phyloP scores from a whole-genome alignment of 1,140 invertebrate species.

The Colletes latitarsis region DNA sequence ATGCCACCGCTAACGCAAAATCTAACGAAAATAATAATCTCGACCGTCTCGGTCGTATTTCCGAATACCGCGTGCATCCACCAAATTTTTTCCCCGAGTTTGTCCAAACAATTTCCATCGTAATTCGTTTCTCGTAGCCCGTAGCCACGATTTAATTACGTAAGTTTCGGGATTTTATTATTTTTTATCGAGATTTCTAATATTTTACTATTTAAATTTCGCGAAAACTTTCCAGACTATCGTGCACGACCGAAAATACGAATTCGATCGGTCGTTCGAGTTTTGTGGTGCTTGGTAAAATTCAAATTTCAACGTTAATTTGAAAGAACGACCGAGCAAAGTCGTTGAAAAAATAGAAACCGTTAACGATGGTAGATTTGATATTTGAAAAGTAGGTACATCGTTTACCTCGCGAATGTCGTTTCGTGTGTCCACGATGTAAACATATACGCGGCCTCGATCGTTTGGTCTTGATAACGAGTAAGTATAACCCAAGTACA shows the following conservation, averaged over 20 bases:
- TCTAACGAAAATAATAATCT: neutral
- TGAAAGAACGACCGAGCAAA: too few species aligned
- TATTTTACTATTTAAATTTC: too few species aligned
- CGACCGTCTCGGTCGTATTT: neutral
- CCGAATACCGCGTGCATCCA: neutral
- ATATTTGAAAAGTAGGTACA: neutral
- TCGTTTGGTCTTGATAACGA: neutral
- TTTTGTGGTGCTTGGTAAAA: too few species aligned
- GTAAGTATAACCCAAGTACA: too few species aligned
- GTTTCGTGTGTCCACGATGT: neutral
- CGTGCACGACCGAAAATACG: too few species aligned
- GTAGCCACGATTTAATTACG: constrained; percentile 30
- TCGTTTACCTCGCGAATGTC: neutral
- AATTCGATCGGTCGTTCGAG: too few species aligned
- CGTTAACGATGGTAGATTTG: neutral
- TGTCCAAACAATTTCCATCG: neutral
- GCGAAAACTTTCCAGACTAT: too few species aligned
- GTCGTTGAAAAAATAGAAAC: neutral
- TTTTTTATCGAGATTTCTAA: too few species aligned
- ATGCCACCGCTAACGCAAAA: neutral
- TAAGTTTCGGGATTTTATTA: constrained; percentile 26
- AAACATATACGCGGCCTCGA: constrained; percentile 5
- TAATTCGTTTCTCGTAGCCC: neutral
- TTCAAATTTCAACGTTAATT: too few species aligned
- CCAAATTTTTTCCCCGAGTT: neutral